Evolutionary conservation across 2,113 vertebrate genomes (phyloP).

Genomic region (Shinisaurus crocodilurus): DNA sequence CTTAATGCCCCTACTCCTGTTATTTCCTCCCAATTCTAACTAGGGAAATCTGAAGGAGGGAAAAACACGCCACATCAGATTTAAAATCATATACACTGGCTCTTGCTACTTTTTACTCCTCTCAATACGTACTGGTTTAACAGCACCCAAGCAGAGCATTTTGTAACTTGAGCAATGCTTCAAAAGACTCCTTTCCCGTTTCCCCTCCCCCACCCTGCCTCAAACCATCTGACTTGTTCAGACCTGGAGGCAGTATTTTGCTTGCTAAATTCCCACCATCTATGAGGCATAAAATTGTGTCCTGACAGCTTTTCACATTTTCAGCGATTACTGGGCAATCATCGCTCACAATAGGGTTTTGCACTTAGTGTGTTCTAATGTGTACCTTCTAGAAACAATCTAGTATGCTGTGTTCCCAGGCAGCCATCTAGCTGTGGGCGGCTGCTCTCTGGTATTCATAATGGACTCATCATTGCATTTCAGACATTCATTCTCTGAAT

Average conservation of each 20-base stretch:
- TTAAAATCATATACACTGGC: slow-evolving; percentile 39
- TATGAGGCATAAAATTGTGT: slow-evolving; percentile 45
- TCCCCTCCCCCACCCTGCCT: not conserved
- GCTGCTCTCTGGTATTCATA: slow-evolving; percentile 54
- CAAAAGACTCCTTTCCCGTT: not conserved
- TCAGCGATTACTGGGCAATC: slow-evolving; percentile 53
- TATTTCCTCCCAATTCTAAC: not conserved
- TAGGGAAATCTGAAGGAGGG: not conserved
- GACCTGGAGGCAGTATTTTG: slow-evolving; percentile 22
- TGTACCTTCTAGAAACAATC: slow-evolving; percentile 1
- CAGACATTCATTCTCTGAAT: slow-evolving; percentile 61
- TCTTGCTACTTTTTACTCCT: slow-evolving; percentile 45
- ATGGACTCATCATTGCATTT: slow-evolving; percentile 62
- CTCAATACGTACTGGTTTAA: not conserved
- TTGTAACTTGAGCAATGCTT: slow-evolving; percentile 47
- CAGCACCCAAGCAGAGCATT: slow-evolving; percentile 44
- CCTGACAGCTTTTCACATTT: slow-evolving; percentile 56
- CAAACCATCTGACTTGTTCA: slow-evolving; percentile 53
- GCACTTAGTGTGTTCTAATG: slow-evolving; percentile 48
- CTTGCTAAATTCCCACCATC: slow-evolving; percentile 31
- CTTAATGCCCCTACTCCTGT: no score
- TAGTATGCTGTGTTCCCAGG: not conserved
- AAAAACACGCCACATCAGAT: not conserved
- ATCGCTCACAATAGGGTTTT: slow-evolving; percentile 59
- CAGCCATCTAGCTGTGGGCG: slow-evolving; percentile 42